Base-by-base conservation (phyloP, 2,113 vertebrate genomes). In the Neopipo cinnamomea region DNA sequence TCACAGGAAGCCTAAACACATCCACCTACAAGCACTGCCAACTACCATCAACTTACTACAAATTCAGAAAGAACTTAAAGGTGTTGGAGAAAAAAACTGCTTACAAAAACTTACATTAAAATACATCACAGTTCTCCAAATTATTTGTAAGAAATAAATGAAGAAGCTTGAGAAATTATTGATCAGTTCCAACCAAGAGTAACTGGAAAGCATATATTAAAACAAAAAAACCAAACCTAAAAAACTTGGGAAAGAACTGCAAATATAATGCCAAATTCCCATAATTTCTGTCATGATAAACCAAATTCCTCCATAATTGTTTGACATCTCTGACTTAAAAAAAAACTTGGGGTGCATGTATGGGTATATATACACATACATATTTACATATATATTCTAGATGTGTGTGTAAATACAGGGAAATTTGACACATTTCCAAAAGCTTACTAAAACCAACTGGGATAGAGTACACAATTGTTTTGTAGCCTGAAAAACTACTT, bases 341-440 rank as follows among this genome's bases (percentile, higher is more conserved):
- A 27, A 4, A 44, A 81, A 87, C 59, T 2, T 12, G 1, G 3
- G 20, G 2, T 27, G 21, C 3, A 2, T 4, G 2, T 19, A 20
- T 12, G 6, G 9, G 2, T 31, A 1, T 22, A 3, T 42, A 3
- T 21, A 22, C 11, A 12, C 9, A 23, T 4, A 28, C 7, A 2
- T 22, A 7, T 23, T 3, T 28, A 3, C 7, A 3, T 28, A 4
- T 31, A 5, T 20, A 7, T 14, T 28, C 3, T 30, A 8, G 20
- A 6, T 17, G 1, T 17, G 6, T 11, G 35, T 13, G 11, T 28
- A 67, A 58, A 49, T 3, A 78, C 23, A 63, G 8, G 8, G 28
- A 35, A 80, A 93, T 49, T 9, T 31, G 8, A 37, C 28, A 28
- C 15, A 2, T 59, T 35, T 84, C 39, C 19, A 52, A 71, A 91